Percentiles rank a stretch among this genome's conserved stretches.
phyloP scores from a whole-genome alignment of 1,140 invertebrate genomes.

The Copidosoma floridanum region DNA sequence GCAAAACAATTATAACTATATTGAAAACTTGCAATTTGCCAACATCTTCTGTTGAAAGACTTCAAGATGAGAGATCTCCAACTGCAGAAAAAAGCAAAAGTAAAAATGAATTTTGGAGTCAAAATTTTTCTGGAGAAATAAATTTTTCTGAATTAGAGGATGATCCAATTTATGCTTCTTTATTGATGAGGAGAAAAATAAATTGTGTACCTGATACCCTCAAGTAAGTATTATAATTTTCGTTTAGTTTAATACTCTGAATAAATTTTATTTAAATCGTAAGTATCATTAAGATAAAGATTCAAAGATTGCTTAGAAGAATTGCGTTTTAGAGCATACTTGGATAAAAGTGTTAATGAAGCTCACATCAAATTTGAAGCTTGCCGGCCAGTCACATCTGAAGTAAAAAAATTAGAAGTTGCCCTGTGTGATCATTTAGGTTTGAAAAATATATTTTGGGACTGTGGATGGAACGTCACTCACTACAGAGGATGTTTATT shows the following conservation, averaged over 20 bases:
- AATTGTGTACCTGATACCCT: conserved; percentile 55
- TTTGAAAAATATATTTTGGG: conserved; percentile 67
- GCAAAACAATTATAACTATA: conserved; percentile 73
- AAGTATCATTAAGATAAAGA: no score
- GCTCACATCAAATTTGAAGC: conserved; percentile 63
- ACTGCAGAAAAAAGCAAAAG: conserved; percentile 18
- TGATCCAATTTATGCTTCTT: conserved; percentile 57
- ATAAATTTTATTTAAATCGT: no score
- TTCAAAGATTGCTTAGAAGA: no score
- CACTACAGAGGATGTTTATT: conserved; percentile 82
- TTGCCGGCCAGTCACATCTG: conserved; percentile 64
- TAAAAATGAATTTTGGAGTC: conserved; percentile 37
- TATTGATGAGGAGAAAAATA: conserved; percentile 57
- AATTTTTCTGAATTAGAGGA: conserved; percentile 59
- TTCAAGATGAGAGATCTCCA: conserved; percentile 49
- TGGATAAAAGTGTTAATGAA: conserved; percentile 64
- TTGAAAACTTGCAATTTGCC: conserved; percentile 79
- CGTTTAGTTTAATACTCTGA: no score
- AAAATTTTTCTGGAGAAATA: conserved; percentile 40
- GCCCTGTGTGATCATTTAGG: conserved; percentile 59
- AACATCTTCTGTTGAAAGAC: conserved; percentile 78
- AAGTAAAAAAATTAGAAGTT: conserved; percentile 64
- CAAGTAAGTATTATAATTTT: no score
- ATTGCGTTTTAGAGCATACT: conserved; percentile 58
- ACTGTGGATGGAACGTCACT: conserved; percentile 84